phyloP scores from a whole-genome alignment of 2,888 invertebrate species.

The Patella pellucida region DNA sequence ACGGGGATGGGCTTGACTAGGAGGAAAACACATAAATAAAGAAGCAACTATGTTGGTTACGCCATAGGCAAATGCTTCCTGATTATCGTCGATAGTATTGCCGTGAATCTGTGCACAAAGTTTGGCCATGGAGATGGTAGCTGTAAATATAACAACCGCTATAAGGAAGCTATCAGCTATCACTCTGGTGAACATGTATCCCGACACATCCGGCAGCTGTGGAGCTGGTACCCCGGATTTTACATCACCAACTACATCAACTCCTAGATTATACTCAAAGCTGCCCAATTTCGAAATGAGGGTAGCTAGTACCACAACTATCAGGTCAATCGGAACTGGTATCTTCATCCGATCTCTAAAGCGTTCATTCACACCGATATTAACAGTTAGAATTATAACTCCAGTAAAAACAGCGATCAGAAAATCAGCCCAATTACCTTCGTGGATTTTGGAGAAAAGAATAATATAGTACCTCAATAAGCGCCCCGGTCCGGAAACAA shows the following conservation, averaged over 20 bases:
- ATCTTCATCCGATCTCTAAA: constrained; percentile 52
- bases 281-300: constrained; percentile 42
- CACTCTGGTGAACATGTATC: constrained; percentile 20
- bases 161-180: constrained; percentile 47
- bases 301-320: constrained; percentile 55
- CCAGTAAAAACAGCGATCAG: constrained; percentile 79
- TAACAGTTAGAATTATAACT: constrained; percentile 74
- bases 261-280: constrained; percentile 44
- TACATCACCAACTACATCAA: constrained; percentile 49
- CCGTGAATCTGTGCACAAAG: constrained; percentile 63
- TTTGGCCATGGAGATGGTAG: constrained; percentile 64
- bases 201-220: constrained; percentile 40
- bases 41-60: constrained; percentile 61
- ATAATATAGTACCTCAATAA: constrained; percentile 74
- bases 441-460: constrained; percentile 74
- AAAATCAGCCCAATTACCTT: constrained; percentile 79
- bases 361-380: constrained; percentile 47
- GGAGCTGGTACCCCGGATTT: constrained; percentile 56
- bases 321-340: constrained; percentile 65
- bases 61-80: constrained; percentile 70
- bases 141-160: constrained; percentile 50
- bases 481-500: constrained; percentile 44
- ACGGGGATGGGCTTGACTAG: constrained; percentile 64
- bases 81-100: constrained; percentile 64
- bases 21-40: constrained; percentile 69